Evolutionary conservation across 1,140 invertebrate species (phyloP).

Genomic region (Riptortus pedestris): DNA sequence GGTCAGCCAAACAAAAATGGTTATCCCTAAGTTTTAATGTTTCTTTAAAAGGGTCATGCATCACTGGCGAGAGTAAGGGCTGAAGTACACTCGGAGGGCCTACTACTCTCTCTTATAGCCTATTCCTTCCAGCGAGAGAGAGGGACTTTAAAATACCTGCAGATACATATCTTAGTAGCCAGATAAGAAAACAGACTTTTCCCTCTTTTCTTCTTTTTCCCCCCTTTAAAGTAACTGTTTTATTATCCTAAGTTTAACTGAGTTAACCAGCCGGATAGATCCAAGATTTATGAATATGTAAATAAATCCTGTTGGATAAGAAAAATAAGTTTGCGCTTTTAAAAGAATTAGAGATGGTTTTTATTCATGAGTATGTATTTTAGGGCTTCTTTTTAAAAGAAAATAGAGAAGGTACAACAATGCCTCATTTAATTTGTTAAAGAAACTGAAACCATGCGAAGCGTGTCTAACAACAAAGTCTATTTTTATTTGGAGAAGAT

Average conservation of each 20-base stretch:
- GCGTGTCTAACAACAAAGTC: too few relatives aligned
- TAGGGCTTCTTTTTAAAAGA: too few relatives aligned
- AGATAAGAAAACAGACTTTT: neutral
- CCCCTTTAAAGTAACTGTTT: constrained; percentile 2
- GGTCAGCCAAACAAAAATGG: neutral
- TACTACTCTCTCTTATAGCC: too few relatives aligned
- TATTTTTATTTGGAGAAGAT: too few relatives aligned
- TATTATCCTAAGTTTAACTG: constrained; percentile 1
- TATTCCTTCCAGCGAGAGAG: neutral
- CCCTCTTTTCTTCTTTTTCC: neutral
- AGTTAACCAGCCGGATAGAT: neutral
- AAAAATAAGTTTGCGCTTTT: too few relatives aligned
- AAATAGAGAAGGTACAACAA: too few relatives aligned
- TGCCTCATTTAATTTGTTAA: too few relatives aligned
- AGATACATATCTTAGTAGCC: neutral
- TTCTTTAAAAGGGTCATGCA: neutral
- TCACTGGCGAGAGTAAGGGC: neutral
- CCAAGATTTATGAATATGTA: neutral
- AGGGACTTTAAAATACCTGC: neutral
- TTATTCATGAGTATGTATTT: too few relatives aligned
- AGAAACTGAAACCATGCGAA: too few relatives aligned
- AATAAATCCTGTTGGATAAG: too few relatives aligned
- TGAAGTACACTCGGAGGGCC: neutral
- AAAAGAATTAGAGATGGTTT: too few relatives aligned
- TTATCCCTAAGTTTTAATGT: neutral